Conservation (phyloP, 92 coral and sea anemone species). For the Siderastrea siderea region DNA sequence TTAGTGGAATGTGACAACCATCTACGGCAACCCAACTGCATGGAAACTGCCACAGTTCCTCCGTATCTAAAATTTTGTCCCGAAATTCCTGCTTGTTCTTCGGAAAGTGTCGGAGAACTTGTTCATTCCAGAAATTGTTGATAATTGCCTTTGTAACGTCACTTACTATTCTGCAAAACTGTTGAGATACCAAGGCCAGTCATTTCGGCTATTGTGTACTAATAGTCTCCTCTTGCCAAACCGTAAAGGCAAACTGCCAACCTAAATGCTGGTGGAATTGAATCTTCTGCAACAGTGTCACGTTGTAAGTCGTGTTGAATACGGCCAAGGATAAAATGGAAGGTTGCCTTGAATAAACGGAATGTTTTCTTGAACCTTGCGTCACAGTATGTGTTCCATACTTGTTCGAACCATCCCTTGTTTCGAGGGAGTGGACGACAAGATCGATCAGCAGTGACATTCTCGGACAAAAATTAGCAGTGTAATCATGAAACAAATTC, state of each 20-base stretch:
- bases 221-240: slow-evolving; percentile 65
- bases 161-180: slow-evolving; percentile 46
- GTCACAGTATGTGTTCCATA: slow-evolving; percentile 55
- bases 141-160: slow-evolving; percentile 59
- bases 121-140: slow-evolving; percentile 47
- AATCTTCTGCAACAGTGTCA: slow-evolving; percentile 18
- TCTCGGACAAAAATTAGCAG: slow-evolving; percentile 8
- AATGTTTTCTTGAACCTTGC: slow-evolving; percentile 69
- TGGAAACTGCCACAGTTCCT: slow-evolving; percentile 52
- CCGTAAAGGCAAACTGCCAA: slow-evolving; percentile 65
- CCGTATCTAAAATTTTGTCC: slow-evolving; percentile 51
- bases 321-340: slow-evolving; percentile 56
- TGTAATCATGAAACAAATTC: slow-evolving; percentile 23
- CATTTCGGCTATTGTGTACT: slow-evolving; percentile 61
- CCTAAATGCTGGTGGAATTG: slow-evolving; percentile 64
- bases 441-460: slow-evolving; percentile 20
- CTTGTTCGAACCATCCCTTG: slow-evolving; percentile 38
- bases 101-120: slow-evolving; percentile 40
- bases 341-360: slow-evolving; percentile 60
- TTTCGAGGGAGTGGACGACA: slow-evolving; percentile 45
- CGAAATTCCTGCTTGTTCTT: slow-evolving; percentile 31
- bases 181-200: slow-evolving; percentile 63
- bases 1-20: slow-evolving; percentile 53
- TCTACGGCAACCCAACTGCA: slow-evolving; percentile 52
- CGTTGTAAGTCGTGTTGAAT: slow-evolving; percentile 45